Percentiles rank a stretch among this genome's conserved stretches.
phyloP scores from a whole-genome alignment of 2,888 invertebrate genomes.

The Pristionchus exspectatus region DNA sequence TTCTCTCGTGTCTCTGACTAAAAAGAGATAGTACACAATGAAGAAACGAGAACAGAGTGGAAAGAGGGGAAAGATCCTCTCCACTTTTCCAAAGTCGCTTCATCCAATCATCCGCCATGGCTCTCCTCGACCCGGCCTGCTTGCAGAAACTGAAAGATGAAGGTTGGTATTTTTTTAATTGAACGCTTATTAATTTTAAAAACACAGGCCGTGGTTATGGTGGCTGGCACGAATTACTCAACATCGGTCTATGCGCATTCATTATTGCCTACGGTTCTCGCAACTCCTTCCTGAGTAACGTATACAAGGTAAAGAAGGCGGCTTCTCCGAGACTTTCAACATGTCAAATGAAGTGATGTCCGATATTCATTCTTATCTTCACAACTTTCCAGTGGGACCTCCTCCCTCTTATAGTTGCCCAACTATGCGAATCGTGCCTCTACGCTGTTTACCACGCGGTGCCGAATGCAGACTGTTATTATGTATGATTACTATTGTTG shows the following conservation, averaged over 20 bases:
- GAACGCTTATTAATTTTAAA: no score
- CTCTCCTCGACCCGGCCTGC: background rate
- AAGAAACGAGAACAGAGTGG: background rate
- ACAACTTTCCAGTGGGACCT: background rate
- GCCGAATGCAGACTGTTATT: background rate
- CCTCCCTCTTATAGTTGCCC: background rate
- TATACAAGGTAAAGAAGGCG: background rate
- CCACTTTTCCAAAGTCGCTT: no score
- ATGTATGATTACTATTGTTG: no score
- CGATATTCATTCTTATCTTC: no score
- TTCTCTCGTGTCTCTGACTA: no score
- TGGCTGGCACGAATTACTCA: background rate
- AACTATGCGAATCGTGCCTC: background rate
- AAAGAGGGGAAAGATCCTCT: no score
- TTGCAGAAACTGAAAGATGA: background rate
- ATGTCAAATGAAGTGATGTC: no score
- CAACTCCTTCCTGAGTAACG: background rate
- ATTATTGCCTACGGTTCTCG: background rate
- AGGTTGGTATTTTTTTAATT: background rate
- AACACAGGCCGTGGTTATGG: background rate
- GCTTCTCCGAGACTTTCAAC: background rate
- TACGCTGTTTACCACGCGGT: background rate
- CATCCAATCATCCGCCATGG: no score
- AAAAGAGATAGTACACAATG: no score
- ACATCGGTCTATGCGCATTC: background rate